phyloP scores from a whole-genome alignment of 2,797 vertebrate species.

The Diglossa cyanea region DNA sequence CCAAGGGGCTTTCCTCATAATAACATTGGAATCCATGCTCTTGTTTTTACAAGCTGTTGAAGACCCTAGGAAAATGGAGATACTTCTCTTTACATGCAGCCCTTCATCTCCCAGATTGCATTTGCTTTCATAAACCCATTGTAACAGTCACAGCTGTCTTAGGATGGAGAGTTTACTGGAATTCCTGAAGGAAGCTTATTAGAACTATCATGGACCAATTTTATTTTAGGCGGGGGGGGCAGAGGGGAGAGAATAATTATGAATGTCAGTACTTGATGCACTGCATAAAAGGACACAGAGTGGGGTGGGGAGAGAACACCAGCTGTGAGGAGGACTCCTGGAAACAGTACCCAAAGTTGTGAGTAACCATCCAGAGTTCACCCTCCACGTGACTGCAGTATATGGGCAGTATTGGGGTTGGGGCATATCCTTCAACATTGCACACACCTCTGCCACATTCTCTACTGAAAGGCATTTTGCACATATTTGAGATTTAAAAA shows the following conservation, averaged over 20 bases:
- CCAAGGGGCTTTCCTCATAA: neutral
- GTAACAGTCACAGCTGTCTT: neutral
- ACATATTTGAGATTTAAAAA: conserved; percentile 54
- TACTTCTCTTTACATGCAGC: neutral
- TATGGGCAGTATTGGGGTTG: neutral
- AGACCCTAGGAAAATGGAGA: neutral
- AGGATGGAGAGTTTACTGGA: conserved; percentile 27
- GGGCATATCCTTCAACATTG: neutral
- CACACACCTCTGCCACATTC: neutral
- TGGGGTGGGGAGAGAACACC: neutral
- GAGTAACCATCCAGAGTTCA: neutral
- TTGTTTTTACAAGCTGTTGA: conserved; percentile 18
- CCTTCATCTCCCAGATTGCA: neutral
- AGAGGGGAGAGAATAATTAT: neutral
- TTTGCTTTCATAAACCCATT: neutral
- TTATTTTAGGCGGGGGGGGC: neutral
- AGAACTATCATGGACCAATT: conserved; percentile 15
- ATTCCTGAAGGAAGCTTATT: conserved; percentile 14
- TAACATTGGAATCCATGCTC: neutral
- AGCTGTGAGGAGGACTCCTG: conserved; percentile 38
- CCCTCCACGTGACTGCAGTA: neutral
- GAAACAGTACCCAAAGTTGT: neutral
- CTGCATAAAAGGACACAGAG: conserved; percentile 60
- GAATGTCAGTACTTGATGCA: conserved; percentile 72
- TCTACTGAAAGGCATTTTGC: conserved; percentile 63